Evolutionary conservation across 1,140 invertebrate species (phyloP).

Genomic region (Musca domestica): DNA sequence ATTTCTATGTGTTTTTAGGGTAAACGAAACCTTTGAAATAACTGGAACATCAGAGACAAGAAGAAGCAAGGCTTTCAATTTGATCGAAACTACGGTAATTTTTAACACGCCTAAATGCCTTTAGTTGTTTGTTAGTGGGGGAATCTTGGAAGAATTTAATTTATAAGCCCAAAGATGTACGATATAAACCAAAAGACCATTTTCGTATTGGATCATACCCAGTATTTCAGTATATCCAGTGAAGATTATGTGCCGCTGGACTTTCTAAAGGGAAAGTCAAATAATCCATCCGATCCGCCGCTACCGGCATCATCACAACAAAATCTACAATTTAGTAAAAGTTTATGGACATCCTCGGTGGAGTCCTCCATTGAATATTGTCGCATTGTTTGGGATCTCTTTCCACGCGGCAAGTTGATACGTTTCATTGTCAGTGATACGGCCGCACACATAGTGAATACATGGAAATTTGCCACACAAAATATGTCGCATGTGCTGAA

Average conservation of each 20-base stretch:
- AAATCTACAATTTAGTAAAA: conserved; percentile 61
- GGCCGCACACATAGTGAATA: conserved; percentile 75
- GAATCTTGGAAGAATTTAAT: conserved; percentile 7
- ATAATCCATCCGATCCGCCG: conserved; percentile 40
- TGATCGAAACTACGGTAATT: too few relatives aligned
- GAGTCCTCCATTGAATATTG: conserved; percentile 94
- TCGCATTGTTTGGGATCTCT: conserved; percentile 94
- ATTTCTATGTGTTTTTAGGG: conserved; percentile 58
- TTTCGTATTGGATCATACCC: conserved; percentile 90
- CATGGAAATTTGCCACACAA: conserved; percentile 77
- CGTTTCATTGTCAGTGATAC: conserved; percentile 82
- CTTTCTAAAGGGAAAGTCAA: conserved; percentile 67
- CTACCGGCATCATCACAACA: conserved; percentile 7
- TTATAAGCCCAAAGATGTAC: conserved; percentile 34
- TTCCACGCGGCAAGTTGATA: conserved; percentile 83
- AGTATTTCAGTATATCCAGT: conserved; percentile 82
- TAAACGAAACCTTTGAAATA: conserved; percentile 34
- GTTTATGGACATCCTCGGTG: conserved; percentile 91
- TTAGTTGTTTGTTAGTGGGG: too few relatives aligned
- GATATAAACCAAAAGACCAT: conserved; percentile 86
- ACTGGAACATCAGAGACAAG: conserved; percentile 19
- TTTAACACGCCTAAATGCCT: too few relatives aligned
- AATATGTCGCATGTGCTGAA: conserved; percentile 80
- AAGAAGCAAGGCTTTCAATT: conserved; percentile 18
- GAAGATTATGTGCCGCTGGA: conserved; percentile 88